Evolutionary conservation across 1,140 invertebrate species (phyloP).

Genomic region (Gryllus bimaculatus): DNA sequence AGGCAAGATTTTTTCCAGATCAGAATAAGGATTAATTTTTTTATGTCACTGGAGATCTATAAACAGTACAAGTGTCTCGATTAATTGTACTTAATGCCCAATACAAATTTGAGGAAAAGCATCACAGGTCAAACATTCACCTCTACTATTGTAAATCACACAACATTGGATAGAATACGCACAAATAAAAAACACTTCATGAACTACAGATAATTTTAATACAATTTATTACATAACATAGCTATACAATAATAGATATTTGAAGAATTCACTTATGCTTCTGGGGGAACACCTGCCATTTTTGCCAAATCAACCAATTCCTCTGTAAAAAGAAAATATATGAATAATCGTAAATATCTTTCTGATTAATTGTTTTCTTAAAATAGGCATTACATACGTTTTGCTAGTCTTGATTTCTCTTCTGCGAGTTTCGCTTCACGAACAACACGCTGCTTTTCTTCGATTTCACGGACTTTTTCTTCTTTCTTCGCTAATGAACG

Average conservation of each 20-base stretch:
- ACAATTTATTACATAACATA: background rate
- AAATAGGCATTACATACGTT: slow-evolving; percentile 22
- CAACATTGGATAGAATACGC: too few species aligned
- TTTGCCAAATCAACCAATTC: slow-evolving; percentile 8
- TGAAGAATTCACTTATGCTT: background rate
- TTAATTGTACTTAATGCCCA: too few species aligned
- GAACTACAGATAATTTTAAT: too few species aligned
- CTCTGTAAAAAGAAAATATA: background rate
- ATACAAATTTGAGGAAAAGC: too few species aligned
- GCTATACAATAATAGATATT: background rate
- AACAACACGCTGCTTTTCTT: slow-evolving; percentile 51
- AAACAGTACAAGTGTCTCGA: too few species aligned
- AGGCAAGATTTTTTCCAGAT: too few species aligned
- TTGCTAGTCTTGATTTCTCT: slow-evolving; percentile 41
- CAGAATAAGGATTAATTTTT: too few species aligned
- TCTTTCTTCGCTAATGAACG: slow-evolving; percentile 56
- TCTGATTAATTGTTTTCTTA: background rate
- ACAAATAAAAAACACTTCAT: too few species aligned
- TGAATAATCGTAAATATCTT: background rate
- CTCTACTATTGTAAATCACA: too few species aligned
- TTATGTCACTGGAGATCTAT: too few species aligned
- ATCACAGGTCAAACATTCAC: too few species aligned
- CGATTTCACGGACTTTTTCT: slow-evolving; percentile 48
- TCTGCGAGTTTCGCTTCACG: slow-evolving; percentile 56
- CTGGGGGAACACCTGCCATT: slow-evolving; percentile 7